These are phyloP conservation scores for Thymelicus lineola DNA, from an alignment of 2,888 invertebrate species.

Conservation along the genomic window DNA sequence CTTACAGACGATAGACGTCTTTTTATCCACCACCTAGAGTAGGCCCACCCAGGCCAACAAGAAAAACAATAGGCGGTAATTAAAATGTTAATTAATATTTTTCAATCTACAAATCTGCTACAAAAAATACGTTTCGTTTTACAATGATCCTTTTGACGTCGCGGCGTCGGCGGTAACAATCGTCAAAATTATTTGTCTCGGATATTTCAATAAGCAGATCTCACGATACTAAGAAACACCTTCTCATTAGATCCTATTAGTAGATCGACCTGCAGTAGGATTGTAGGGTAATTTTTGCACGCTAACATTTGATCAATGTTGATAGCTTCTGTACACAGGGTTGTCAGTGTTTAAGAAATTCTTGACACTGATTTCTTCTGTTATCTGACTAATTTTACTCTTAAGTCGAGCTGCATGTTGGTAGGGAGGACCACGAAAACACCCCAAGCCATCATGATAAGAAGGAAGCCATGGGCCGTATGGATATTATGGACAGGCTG, in stretches of 20 bases:
- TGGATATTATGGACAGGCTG: no score
- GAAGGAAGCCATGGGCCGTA: no score
- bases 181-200: not conserved
- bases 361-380: no score
- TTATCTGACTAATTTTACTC: no score
- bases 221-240: constrained; percentile 2
- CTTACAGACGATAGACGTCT: no score
- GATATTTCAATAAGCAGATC: constrained; percentile 1
- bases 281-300: constrained; percentile 6
- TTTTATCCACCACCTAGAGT: no score
- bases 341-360: not conserved
- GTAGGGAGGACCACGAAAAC: no score
- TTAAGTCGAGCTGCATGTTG: no score
- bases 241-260: constrained; percentile 9
- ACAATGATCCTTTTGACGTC: not conserved
- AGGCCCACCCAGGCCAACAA: no score
- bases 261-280: constrained; percentile 1
- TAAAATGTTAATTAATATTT: not conserved
- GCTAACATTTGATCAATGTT: constrained; percentile 3
- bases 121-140: not conserved
- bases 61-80: no score
- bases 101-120: not conserved
- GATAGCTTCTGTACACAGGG: not conserved
- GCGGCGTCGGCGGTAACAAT: not conserved
- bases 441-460: no score